Evolutionary conservation across 2,888 invertebrate species (phyloP).

Genomic region (Axea sp.): DNA sequence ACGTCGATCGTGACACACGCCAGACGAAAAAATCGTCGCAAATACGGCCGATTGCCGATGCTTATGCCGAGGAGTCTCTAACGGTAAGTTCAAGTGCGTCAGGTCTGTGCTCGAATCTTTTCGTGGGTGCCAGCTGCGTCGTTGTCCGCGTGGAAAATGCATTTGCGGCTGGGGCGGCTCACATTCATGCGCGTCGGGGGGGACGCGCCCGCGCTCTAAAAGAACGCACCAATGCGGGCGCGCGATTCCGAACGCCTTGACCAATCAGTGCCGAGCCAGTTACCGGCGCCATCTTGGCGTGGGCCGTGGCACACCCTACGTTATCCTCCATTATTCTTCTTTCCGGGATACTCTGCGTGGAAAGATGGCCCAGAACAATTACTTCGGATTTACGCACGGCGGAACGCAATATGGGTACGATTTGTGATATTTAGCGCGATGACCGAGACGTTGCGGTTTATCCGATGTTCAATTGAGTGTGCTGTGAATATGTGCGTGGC

Average conservation of each 20-base stretch:
- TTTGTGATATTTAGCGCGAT: conserved; percentile 23
- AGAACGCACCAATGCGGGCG: conserved; percentile 25
- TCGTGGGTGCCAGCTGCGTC: not conserved
- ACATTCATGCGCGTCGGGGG: conserved; percentile 25
- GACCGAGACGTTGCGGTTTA: not conserved
- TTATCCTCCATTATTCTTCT: conserved; percentile 77
- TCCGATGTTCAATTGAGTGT: not conserved
- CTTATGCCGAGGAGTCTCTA: not conserved
- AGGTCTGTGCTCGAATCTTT: not conserved
- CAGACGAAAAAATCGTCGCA: conserved; percentile 21
- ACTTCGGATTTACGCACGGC: conserved; percentile 96
- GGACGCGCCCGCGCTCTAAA: conserved; percentile 22
- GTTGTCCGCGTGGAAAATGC: conserved; percentile 4
- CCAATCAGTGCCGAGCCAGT: conserved; percentile 19
- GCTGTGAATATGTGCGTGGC: not conserved
- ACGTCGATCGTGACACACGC: conserved; percentile 22
- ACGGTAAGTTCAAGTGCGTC: conserved; percentile 14
- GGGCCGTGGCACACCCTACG: conserved; percentile 76
- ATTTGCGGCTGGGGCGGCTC: not conserved
- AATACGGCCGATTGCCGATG: conserved; percentile 13
- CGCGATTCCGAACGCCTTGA: not conserved
- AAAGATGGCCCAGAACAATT: conserved; percentile 93
- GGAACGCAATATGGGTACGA: conserved; percentile 94
- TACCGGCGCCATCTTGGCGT: conserved; percentile 68
- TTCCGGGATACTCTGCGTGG: conserved; percentile 77